Percentiles rank a stretch among this genome's conserved stretches.
Evolutionary conservation across 64 coral and sea anemone genomes (phyloP).

Genomic region (Stichodactyla helianthus): DNA sequence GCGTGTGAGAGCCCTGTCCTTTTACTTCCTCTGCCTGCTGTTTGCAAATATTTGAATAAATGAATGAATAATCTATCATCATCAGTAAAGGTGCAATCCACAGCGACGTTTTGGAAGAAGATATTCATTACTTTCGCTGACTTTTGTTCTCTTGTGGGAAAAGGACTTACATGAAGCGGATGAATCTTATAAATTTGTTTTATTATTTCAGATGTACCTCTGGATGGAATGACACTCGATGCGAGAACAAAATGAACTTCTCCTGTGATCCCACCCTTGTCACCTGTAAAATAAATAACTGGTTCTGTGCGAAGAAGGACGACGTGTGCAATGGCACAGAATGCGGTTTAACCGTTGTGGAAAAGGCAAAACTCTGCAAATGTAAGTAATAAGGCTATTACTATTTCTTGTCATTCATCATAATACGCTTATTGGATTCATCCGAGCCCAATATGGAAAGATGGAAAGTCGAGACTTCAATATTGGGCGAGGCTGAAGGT

Average conservation of each 20-base stretch:
- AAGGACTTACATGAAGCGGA: too few relatives aligned
- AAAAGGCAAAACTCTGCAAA: conserved; percentile 53
- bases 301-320: conserved; percentile 40
- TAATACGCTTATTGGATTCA: too few relatives aligned
- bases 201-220: conserved; percentile 5
- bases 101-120: neutral
- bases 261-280: conserved; percentile 17
- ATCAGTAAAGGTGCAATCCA: too few relatives aligned
- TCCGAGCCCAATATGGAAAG: too few relatives aligned
- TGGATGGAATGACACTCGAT: conserved; percentile 53
- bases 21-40: too few relatives aligned
- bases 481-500: too few relatives aligned
- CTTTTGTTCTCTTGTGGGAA: neutral
- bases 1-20: too few relatives aligned
- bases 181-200: neutral
- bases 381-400: conserved; percentile 24
- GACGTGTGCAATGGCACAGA: conserved; percentile 26
- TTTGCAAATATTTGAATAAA: too few relatives aligned
- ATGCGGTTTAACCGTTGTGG: conserved; percentile 39
- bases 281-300: conserved; percentile 46
- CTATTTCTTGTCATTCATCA: neutral
- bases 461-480: too few relatives aligned
- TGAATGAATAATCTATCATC: too few relatives aligned
- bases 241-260: conserved; percentile 49
- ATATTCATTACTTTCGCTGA: neutral